Base-by-base conservation (phyloP, 2,113 vertebrate genomes). In the Peromyscus maniculatus region DNA sequence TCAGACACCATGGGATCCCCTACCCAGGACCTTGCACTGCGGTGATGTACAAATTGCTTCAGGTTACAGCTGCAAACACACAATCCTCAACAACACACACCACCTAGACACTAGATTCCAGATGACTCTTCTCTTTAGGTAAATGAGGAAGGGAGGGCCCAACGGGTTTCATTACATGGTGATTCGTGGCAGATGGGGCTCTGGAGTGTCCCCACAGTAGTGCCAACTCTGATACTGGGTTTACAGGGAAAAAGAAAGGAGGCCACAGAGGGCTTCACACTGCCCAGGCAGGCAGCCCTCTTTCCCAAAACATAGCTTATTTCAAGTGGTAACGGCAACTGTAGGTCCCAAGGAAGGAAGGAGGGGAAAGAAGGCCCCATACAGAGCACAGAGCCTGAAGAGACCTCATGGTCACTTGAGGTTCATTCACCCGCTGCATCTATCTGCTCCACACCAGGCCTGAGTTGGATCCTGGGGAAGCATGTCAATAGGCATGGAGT, bases 401-500 rank as follows among this genome's bases (percentile, higher is more conserved):
- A 93, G 36, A 57, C 22, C 24, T 13, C 57, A 49, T 15, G 46
- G 83, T 1, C 28, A 36, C 33, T 92, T 46, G 19, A 36, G 1
- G 43, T 28, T 91, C 80, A 80, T 49, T 59, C 87, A 90, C 64
- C 83, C 15, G 17, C 46, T 87, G 66, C 22, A 57, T 88, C 94
- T 83, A 10, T 69, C 79, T 66, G 69, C 62, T 95, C 43, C 10
- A 49, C 13, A 33, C 77, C 64, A 64, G 75, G 66, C 59, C 62
- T 46, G 59, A 87, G 66, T 0, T 86, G 78, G 82, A 78, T 94
- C 89, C 94, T 75, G 59, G 89, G 82, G 95, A 96, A 97, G 97
- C 62, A 91, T 69, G 96, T 92, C 94, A 95, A 74, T 91, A 96
- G 77, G 92, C 52, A 79, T n/a, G 71, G 46, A 96, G 82, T 97